phyloP scores from a whole-genome alignment of 2,113 vertebrate species.

The Sprattus sprattus region DNA sequence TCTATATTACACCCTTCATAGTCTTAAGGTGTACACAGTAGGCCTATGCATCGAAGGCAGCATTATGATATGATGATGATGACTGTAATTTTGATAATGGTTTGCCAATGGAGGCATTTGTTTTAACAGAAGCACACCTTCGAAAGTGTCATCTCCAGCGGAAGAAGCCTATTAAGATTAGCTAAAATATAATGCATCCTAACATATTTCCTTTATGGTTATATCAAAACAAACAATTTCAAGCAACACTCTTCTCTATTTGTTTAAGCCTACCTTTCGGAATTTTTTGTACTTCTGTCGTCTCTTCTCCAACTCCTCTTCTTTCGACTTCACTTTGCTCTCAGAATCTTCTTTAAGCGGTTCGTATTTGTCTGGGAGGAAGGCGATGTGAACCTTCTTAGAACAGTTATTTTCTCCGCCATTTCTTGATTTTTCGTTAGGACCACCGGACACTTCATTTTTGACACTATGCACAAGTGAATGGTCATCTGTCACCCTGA shows the following conservation, averaged over 20 bases:
- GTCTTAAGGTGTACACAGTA: background rate
- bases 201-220: background rate
- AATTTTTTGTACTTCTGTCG: slow-evolving; percentile 62
- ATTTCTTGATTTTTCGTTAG: background rate
- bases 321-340: slow-evolving; percentile 34
- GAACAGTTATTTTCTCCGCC: slow-evolving; percentile 49
- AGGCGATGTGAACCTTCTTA: slow-evolving; percentile 67
- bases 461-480: background rate
- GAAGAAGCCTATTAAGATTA: too few relatives aligned
- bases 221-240: background rate
- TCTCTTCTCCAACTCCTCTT: slow-evolving; percentile 40
- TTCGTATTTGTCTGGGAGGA: slow-evolving; percentile 70
- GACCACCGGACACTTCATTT: background rate
- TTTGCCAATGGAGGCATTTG: too few relatives aligned
- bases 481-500: slow-evolving; percentile 32
- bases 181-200: too few relatives aligned
- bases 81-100: too few relatives aligned
- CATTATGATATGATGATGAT: too few relatives aligned
- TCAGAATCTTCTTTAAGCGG: slow-evolving; percentile 56
- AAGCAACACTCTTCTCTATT: background rate
- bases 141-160: too few relatives aligned
- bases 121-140: too few relatives aligned
- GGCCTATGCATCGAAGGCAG: background rate
- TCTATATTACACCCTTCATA: background rate
- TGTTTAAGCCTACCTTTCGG: slow-evolving; percentile 61